Conservation (phyloP, 2,888 invertebrate species). For the Apotomis turbidana region DNA sequence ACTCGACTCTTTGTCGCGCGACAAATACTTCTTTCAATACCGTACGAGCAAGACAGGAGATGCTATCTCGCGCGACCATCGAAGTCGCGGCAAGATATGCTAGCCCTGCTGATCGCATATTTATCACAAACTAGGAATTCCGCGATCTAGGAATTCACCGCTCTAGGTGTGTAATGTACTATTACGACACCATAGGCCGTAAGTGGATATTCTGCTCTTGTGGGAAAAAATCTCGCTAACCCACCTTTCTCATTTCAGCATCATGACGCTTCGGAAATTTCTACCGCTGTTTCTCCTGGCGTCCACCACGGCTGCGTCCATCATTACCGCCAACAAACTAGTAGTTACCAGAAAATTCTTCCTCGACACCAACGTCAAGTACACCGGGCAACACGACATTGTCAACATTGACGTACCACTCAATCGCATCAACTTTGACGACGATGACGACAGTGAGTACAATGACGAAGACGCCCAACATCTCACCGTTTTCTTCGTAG, state of each 20-base stretch:
- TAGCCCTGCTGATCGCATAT: too few species aligned
- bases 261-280: neutral
- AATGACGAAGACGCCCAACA: neutral
- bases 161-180: too few species aligned
- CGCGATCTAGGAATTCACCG: too few species aligned
- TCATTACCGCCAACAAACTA: neutral
- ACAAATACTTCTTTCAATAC: too few species aligned
- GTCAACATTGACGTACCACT: slow-evolving; percentile 28
- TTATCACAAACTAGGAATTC: too few species aligned
- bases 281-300: slow-evolving; percentile 18
- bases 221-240: too few species aligned
- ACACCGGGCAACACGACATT: slow-evolving; percentile 29
- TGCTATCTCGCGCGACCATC: too few species aligned
- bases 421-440: slow-evolving; percentile 32
- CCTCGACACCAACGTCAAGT: slow-evolving; percentile 15
- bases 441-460: slow-evolving; percentile 10
- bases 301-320: neutral
- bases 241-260: slow-evolving; percentile 15
- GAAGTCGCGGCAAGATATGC: too few species aligned
- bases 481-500: slow-evolving; percentile 21
- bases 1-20: too few species aligned
- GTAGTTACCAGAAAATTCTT: slow-evolving; percentile 20
- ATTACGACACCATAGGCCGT: too few species aligned
- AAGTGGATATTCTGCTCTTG: too few species aligned
- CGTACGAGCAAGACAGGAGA: too few species aligned